phyloP scores from a whole-genome alignment of 1,140 invertebrate genomes.

The Copidosoma floridanum region DNA sequence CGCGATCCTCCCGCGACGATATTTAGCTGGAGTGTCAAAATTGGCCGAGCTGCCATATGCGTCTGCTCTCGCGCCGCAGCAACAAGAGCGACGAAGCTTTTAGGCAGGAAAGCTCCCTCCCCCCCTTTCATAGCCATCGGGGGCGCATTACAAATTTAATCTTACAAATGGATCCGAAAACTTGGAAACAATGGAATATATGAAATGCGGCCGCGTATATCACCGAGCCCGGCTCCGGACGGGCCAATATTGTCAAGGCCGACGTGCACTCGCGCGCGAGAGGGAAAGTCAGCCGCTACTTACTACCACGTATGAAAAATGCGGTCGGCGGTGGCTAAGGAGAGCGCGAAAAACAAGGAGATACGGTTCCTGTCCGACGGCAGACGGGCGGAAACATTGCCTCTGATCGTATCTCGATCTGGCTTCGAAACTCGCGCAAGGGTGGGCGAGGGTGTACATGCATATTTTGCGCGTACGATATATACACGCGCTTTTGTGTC shows the following conservation, averaged over 20 bases:
- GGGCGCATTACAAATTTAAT: constrained; percentile 59
- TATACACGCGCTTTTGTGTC: background rate
- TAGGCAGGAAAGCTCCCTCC: constrained; percentile 31
- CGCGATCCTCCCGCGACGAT: background rate
- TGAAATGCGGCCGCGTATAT: constrained; percentile 56
- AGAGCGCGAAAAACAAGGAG: no score
- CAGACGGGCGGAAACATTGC: no score
- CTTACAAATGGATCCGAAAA: constrained; percentile 60
- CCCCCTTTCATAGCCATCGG: constrained; percentile 13
- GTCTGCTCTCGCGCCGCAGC: constrained; percentile 37
- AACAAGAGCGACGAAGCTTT: background rate
- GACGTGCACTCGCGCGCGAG: constrained; percentile 51
- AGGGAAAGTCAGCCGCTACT: constrained; percentile 22
- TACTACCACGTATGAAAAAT: no score
- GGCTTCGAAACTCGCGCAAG: no score
- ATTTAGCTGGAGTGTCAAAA: constrained; percentile 39
- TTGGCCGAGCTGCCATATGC: constrained; percentile 53
- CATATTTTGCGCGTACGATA: constrained; percentile 1
- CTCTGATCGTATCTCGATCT: no score
- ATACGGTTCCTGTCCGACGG: no score
- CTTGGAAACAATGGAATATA: constrained; percentile 60
- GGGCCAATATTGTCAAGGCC: constrained; percentile 57
- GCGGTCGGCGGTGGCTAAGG: no score
- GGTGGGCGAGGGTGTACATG: background rate
- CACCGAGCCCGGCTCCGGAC: constrained; percentile 46